phyloP scores from a whole-genome alignment of 2,797 vertebrate genomes.

The Distichodus sexfasciatus region DNA sequence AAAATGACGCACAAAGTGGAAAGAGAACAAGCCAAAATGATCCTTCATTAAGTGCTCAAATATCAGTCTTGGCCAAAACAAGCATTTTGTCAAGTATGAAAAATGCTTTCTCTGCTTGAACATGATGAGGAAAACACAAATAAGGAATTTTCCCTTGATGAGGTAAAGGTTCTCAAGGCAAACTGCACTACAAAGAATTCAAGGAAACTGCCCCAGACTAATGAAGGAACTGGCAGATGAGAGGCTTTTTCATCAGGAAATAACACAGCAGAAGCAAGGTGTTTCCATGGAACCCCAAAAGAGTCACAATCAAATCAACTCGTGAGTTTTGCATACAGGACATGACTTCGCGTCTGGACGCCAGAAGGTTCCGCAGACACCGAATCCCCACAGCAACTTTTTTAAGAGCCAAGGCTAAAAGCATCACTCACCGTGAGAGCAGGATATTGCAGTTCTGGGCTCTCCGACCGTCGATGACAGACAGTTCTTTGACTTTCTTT shows the following conservation, averaged over 20 bases:
- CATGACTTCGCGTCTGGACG: constrained; percentile 39
- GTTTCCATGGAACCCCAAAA: constrained; percentile 16
- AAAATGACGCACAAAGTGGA: not conserved
- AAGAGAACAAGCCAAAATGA: not conserved
- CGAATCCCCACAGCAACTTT: not conserved
- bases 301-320: constrained; percentile 20
- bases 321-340: constrained; percentile 22
- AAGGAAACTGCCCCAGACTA: constrained; percentile 9
- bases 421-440: constrained; percentile 81
- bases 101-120: constrained; percentile 34
- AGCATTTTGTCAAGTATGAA: constrained; percentile 31
- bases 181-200: constrained; percentile 5
- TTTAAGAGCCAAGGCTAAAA: constrained; percentile 19
- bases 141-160: constrained; percentile 37
- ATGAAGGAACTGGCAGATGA: constrained; percentile 6
- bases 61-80: constrained; percentile 39
- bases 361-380: constrained; percentile 18
- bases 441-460: constrained; percentile 99
- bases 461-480: constrained; percentile 93
- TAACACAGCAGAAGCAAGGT: constrained; percentile 12
- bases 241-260: constrained; percentile 33
- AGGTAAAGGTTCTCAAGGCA: constrained; percentile 7
- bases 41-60: constrained; percentile 28
- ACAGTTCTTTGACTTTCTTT: constrained; percentile 97
- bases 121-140: constrained; percentile 21